These are phyloP conservation scores for Montipora sp. DNA, from an alignment of 64 coral and sea anemone genomes.

Conservation along the genomic window DNA sequence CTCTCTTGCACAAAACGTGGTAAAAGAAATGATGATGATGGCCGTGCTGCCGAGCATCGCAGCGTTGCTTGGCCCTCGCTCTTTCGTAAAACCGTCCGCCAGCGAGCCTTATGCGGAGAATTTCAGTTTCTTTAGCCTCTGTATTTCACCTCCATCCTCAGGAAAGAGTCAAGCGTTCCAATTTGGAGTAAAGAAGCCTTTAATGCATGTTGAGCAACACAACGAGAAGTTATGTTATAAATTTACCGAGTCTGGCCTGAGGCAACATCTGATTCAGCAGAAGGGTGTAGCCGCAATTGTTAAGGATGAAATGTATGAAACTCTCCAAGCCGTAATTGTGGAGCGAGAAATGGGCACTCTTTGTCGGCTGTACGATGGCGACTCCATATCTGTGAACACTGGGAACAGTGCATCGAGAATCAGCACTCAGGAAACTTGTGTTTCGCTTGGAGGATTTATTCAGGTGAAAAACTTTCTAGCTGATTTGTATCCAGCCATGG, in stretches of 20 bases:
- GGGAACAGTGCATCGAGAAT: no score
- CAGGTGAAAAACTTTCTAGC: no score
- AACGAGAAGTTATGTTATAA: constrained; percentile 20
- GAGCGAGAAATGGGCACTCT: constrained; percentile 33
- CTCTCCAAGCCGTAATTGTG: not conserved
- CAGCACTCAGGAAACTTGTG: no score
- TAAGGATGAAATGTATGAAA: constrained; percentile 66
- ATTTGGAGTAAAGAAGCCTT: constrained; percentile 6
- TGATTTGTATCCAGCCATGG: no score
- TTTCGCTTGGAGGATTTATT: no score
- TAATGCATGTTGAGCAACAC: constrained; percentile 19
- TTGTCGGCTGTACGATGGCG: not conserved
- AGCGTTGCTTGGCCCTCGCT: no score
- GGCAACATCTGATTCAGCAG: constrained; percentile 41
- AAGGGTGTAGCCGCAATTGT: constrained; percentile 38
- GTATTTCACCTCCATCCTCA: no score
- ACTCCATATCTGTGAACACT: no score
- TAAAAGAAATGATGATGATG: not conserved
- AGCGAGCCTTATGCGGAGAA: no score
- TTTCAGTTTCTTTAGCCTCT: no score
- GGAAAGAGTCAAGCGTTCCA: constrained; percentile 27
- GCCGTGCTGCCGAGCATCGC: no score
- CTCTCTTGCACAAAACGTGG: not conserved
- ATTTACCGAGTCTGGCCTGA: constrained; percentile 43
- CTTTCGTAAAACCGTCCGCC: no score